phyloP scores from a whole-genome alignment of 2,888 invertebrate species.

The Hirtodrosophila duncani region DNA sequence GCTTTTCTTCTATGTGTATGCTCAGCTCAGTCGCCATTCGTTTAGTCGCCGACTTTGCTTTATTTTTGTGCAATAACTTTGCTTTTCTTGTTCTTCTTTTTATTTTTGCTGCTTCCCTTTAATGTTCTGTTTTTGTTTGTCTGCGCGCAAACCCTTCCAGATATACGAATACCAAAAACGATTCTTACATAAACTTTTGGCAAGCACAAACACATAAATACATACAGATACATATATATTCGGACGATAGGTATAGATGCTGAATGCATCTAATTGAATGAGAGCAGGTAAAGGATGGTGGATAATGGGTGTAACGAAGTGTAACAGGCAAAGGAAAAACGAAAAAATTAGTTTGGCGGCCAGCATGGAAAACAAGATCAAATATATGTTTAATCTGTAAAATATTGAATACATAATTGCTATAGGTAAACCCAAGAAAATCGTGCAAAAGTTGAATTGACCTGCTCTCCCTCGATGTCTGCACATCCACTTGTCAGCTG shows the following conservation, averaged over 20 bases:
- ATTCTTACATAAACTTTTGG: constrained; percentile 29
- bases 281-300: neutral
- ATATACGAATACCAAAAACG: constrained; percentile 23
- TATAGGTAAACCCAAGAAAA: too few species aligned
- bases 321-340: constrained; percentile 33
- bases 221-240: too few species aligned
- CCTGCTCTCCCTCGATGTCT: too few species aligned
- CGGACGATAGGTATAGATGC: constrained; percentile 8
- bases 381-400: constrained; percentile 25
- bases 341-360: constrained; percentile 31
- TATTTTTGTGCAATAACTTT: constrained; percentile 50
- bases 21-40: too few species aligned
- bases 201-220: too few species aligned
- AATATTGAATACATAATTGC: too few species aligned
- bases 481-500: constrained; percentile 11
- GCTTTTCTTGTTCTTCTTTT: constrained; percentile 18
- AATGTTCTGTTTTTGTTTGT: constrained; percentile 17
- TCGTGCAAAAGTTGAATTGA: too few species aligned
- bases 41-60: constrained; percentile 30
- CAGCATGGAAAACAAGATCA: constrained; percentile 27
- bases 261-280: constrained; percentile 47
- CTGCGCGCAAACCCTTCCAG: constrained; percentile 17
- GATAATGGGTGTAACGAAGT: constrained; percentile 15
- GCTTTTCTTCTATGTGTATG: constrained; percentile 7
- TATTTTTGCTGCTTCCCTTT: constrained; percentile 9